Evolutionary conservation across 1,140 invertebrate species (phyloP), one percentile per base, ranked within the genome.

Genomic region (Melanaphis sacchari): DNA sequence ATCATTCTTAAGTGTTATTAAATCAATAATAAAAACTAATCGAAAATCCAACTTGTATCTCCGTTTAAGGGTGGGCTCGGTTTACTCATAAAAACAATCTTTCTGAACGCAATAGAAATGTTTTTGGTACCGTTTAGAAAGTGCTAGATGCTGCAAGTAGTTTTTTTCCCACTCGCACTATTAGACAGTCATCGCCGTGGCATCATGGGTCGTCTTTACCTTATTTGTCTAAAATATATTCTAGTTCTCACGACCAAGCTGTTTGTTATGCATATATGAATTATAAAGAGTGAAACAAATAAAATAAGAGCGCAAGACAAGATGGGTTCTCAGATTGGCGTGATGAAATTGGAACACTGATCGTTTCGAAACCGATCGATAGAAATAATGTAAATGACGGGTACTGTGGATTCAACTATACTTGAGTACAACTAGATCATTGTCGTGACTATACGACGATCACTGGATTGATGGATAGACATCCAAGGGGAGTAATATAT

Each of bases 51-150:
- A 46, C 41, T 85, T 15, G 84, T 43, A 43, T 85, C 9, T 41
- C 84, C 84, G 31, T 85, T 85, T 85, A 43, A 85, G 40, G 43
- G 85, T 49, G 31, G 22, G 36, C 43, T 46, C 40, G 31, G 31
- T 15, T 46, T 21, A 46, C 11, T n/a, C 31, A 9, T 85, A 26
- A 87, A 87, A 31, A 41, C 31, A 18, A 8, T 66, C 38, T 40
- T 40, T 59, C 26, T 26, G 52, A 90, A 59, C 24, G 52, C 38
- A 15, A 21, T 22, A n/a, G 54, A 91, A 91, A 66, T 66, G 89
- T 59, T 59, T 91, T 91, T n/a, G 52, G 90, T 76, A 91, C 90
- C 90, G 59, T 91, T 90, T 91, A 91, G 90, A 91, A 91, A 91
- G 90, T 41, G 26, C 18, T 26, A n/a, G 36, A 91, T 76, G 38